phyloP scores from a whole-genome alignment of 2,888 invertebrate species.

The Branchellion lobata region DNA sequence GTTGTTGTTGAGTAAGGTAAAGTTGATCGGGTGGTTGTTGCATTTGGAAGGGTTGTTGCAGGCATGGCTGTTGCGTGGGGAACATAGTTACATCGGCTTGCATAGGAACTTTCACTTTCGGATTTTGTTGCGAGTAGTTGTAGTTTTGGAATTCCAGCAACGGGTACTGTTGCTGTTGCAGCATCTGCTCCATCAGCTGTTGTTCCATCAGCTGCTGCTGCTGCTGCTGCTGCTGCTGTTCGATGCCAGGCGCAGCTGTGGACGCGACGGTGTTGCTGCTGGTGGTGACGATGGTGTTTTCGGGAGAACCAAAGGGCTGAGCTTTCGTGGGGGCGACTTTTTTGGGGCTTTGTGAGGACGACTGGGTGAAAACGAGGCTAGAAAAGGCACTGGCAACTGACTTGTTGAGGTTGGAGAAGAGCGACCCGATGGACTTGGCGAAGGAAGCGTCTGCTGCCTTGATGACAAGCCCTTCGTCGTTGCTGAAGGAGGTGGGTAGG shows the following conservation, averaged over 20 bases:
- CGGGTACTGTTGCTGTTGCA: conserved; percentile 17
- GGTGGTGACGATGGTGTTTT: not conserved
- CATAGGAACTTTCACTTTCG: no score
- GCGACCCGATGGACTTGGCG: conserved; percentile 49
- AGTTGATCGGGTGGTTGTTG: not conserved
- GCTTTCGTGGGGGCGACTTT: not conserved
- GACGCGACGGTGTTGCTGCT: conserved; percentile 1
- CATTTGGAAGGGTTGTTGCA: not conserved
- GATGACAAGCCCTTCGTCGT: conserved; percentile 34
- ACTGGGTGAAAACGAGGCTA: conserved; percentile 48
- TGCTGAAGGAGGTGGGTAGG: not conserved
- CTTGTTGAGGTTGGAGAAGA: conserved; percentile 51
- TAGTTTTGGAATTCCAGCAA: not conserved
- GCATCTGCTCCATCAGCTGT: not conserved
- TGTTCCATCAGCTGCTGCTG: conserved; percentile 6
- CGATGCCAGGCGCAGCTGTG: not conserved
- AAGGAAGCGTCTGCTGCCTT: conserved; percentile 44
- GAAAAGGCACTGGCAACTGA: conserved; percentile 52
- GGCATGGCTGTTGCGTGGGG: not conserved
- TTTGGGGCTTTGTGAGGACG: conserved; percentile 25
- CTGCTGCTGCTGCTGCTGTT: not conserved
- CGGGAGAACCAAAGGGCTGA: not conserved
- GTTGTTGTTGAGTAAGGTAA: conserved; percentile 4
- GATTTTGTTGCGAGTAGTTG: not conserved
- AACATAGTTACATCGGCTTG: not conserved